phyloP scores from a whole-genome alignment of 2,888 invertebrate species.

The Lacanobia oleracea region DNA sequence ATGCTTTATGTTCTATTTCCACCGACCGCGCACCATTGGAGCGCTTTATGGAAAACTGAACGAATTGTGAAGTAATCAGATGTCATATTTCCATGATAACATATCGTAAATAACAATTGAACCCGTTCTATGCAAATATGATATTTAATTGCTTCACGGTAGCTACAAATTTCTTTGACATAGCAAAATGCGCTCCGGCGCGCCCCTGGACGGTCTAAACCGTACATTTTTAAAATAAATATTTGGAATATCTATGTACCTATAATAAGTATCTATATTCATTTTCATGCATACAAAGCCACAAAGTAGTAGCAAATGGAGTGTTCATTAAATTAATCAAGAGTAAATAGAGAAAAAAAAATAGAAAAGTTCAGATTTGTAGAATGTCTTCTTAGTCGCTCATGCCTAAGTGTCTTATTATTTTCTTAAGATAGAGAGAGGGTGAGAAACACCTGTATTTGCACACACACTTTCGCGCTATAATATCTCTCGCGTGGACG shows the following conservation, averaged over 20 bases:
- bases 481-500: not conserved
- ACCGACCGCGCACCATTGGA: not conserved
- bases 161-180: not conserved
- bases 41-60: no score
- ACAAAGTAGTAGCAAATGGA: conserved; percentile 28
- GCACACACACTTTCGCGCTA: not conserved
- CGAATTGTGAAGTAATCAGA: no score
- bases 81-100: no score
- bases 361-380: not conserved
- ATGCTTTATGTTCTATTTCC: not conserved
- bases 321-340: conserved; percentile 19
- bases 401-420: not conserved
- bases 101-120: no score
- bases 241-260: conserved; percentile 12
- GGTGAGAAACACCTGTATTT: not conserved
- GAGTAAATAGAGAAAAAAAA: not conserved
- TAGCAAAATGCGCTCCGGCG: not conserved
- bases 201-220: not conserved
- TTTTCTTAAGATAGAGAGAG: not conserved
- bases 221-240: no score
- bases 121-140: not conserved
- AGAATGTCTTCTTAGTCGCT: not conserved
- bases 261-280: conserved; percentile 22
- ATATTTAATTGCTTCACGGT: not conserved
- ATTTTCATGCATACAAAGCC: conserved; percentile 32